These are phyloP conservation scores for Tichodroma muraria DNA, from an alignment of 2,113 vertebrate genomes.

Conservation along the genomic window DNA sequence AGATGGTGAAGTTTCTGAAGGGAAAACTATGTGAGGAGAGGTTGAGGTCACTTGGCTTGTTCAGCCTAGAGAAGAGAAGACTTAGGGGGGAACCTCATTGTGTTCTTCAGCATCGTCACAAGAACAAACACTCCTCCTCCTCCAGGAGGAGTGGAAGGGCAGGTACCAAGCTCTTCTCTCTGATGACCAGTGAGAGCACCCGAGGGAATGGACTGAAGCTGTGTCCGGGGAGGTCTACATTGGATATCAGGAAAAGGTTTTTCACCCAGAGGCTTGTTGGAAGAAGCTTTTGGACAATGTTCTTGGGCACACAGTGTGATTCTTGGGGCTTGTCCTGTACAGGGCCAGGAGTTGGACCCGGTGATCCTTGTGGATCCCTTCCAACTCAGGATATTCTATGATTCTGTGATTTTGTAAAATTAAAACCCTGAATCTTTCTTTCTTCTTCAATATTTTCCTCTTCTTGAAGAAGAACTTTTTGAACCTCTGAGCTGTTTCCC, in stretches of 20 bases:
- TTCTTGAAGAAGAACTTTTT: not conserved
- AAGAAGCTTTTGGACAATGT: not conserved
- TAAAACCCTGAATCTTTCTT: not conserved
- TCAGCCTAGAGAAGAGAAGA: not conserved
- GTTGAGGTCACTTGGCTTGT: not conserved
- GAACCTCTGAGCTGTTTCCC: not conserved
- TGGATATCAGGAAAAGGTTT: not conserved
- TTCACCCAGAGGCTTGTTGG: not conserved
- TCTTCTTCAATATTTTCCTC: not conserved
- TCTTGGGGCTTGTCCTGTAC: not conserved
- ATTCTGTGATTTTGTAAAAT: not conserved
- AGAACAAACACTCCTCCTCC: too few relatives aligned
- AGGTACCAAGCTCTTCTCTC: not conserved
- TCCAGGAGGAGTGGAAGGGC: not conserved
- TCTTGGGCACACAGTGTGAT: not conserved
- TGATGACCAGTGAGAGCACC: not conserved
- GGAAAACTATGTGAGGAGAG: not conserved
- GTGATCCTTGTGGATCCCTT: not conserved
- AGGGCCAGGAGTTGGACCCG: not conserved
- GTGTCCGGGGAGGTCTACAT: not conserved
- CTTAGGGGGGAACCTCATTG: not conserved
- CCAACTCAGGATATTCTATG: not conserved
- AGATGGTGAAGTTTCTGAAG: not conserved
- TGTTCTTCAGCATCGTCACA: not conserved
- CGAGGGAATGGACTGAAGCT: not conserved